A percentile compares a stretch with the other conserved stretches of the same genome.
Evolutionary conservation across 2,888 invertebrate species (phyloP).

Genomic region (Cryptocephalus primarius): DNA sequence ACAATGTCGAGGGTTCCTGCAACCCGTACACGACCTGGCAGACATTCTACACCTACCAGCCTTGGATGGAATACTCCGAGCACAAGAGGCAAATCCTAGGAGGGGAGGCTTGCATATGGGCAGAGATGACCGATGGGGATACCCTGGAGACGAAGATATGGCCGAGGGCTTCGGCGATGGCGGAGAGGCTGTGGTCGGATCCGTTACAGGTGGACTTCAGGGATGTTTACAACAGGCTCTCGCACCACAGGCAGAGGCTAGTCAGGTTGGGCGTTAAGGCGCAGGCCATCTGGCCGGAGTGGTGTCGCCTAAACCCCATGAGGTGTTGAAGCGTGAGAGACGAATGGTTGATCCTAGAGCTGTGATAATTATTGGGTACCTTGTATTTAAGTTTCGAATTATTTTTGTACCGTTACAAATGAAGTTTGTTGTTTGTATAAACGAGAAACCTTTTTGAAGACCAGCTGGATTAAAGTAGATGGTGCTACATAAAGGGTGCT

Average conservation of each 20-base stretch:
- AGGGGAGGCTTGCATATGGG: constrained; percentile 74
- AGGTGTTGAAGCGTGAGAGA: constrained; percentile 2
- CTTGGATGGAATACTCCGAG: constrained; percentile 45
- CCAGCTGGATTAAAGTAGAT: too few relatives aligned
- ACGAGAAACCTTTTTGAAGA: too few relatives aligned
- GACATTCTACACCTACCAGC: constrained; percentile 67
- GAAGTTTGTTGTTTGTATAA: too few relatives aligned
- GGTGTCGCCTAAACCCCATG: constrained; percentile 59
- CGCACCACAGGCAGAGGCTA: constrained; percentile 50
- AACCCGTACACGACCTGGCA: constrained; percentile 79
- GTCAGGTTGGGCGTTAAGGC: constrained; percentile 49
- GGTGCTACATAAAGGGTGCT: too few relatives aligned
- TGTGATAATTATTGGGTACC: too few relatives aligned
- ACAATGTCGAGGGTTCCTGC: constrained; percentile 61
- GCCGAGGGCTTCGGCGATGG: constrained; percentile 70
- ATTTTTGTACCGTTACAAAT: too few relatives aligned
- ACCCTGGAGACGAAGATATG: constrained; percentile 67
- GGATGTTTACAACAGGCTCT: constrained; percentile 52
- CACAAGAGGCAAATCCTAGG: constrained; percentile 43
- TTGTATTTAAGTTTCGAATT: too few relatives aligned
- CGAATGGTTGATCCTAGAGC: too few relatives aligned
- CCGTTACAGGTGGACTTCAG: constrained; percentile 36
- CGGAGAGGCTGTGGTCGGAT: constrained; percentile 65
- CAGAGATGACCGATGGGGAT: constrained; percentile 54
- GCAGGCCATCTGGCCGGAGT: constrained; percentile 63